Evolutionary conservation across 2,113 vertebrate species (phyloP).

Genomic region (Labeo catla): DNA sequence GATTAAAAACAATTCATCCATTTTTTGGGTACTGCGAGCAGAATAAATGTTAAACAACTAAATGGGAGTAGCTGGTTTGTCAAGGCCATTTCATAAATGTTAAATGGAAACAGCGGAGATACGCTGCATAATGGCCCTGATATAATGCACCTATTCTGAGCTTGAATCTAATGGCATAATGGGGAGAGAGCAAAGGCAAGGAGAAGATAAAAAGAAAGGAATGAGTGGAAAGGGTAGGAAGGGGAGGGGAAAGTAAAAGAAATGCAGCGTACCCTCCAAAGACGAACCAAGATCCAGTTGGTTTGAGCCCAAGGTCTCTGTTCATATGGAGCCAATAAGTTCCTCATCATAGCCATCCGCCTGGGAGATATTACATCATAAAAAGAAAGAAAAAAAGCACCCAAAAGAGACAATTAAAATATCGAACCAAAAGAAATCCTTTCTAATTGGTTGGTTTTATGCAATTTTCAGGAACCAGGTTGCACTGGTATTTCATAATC

Average conservation of each 20-base stretch:
- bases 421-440: no score
- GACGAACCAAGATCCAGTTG: constrained; percentile 97
- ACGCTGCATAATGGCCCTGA: constrained; percentile 11
- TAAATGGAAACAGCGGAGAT: not conserved
- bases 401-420: no score
- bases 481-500: not conserved
- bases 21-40: not conserved
- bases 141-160: constrained; percentile 25
- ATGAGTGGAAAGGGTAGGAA: not conserved
- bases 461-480: not conserved
- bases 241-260: not conserved
- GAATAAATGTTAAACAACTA: constrained; percentile 22
- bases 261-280: constrained; percentile 88
- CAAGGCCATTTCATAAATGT: not conserved
- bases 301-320: constrained; percentile 99
- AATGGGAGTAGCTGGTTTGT: not conserved
- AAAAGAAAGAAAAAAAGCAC: not conserved
- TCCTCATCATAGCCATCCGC: constrained; percentile 94
- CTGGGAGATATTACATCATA: constrained; percentile 67
- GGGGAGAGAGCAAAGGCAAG: not conserved
- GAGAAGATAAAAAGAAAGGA: not conserved
- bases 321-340: constrained; percentile 94
- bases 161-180: constrained; percentile 28
- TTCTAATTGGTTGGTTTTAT: not conserved
- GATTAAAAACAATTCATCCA: not conserved